These are phyloP conservation scores for Gambelia wislizenii DNA, from an alignment of 2,797 vertebrate species.

Conservation along the genomic window DNA sequence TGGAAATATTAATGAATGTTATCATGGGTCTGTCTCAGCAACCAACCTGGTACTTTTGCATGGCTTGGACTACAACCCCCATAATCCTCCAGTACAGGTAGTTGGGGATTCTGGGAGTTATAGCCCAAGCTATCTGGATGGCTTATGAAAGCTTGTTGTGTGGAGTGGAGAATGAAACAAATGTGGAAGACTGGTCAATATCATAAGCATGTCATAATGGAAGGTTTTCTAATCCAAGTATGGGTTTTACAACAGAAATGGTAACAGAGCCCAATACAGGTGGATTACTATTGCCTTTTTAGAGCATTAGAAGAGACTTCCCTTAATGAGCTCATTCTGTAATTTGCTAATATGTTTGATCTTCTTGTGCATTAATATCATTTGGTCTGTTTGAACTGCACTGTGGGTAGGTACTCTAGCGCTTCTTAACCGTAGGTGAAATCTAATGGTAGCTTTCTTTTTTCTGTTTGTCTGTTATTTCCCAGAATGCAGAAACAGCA, in stretches of 20 bases:
- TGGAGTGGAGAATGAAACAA: too few relatives aligned
- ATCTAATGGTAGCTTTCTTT: conserved; percentile 5
- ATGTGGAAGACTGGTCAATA: neutral
- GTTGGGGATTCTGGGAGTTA: neutral
- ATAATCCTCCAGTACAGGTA: neutral
- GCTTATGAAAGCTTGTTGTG: too few relatives aligned
- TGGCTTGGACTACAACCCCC: neutral
- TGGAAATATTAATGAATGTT: neutral
- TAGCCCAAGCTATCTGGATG: neutral
- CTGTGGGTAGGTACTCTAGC: neutral
- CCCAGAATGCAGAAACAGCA: conserved; percentile 79
- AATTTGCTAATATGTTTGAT: conserved; percentile 23
- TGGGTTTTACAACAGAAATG: neutral
- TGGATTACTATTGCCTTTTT: neutral
- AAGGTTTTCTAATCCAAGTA: neutral
- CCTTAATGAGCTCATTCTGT: conserved; percentile 7
- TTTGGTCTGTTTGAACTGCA: conserved; percentile 3
- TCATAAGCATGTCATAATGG: neutral
- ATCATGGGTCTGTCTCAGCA: neutral
- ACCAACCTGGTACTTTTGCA: neutral
- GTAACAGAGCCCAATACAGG: neutral
- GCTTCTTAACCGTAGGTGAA: neutral
- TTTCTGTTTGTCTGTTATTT: conserved; percentile 29
- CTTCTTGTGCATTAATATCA: neutral
- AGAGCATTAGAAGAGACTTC: neutral